Evolutionary conservation across 2,797 vertebrate species (phyloP), one percentile per base, ranked within the genome.

Genomic region (Discoglossus pictus): DNA sequence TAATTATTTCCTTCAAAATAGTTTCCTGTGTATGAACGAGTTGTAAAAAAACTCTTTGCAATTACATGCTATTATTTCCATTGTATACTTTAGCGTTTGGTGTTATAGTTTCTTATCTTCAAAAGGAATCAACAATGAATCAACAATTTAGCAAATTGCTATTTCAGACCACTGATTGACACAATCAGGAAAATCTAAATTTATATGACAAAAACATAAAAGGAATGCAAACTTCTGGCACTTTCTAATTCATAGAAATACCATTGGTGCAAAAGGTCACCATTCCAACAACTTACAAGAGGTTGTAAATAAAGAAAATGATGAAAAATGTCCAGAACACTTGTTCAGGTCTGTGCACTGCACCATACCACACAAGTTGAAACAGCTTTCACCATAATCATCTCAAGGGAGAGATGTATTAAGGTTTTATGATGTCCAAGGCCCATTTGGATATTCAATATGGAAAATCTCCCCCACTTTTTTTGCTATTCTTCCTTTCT

Each of bases 1-100:
- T 86, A 86, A 89, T 89, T 85, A 80, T 83, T 89, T 88, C 85
- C 85, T 89, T 84, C 82, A 86, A 84, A 72, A 86, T 76, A 68
- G 76, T 81, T 85, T 82, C 78, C 79, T 80, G 80, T 82, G 53
- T 88, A 89, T 82, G 81, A 71, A 86, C 83, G 86, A 73, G 61
- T 75, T 78, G 75, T 74, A 86, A 86, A 82, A n/a, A 78, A 86
- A 77, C 79, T 78, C 72, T 81, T 76, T 81, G 76, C 78, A 82
- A 74, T 74, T 71, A 71, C 27, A 71, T 46, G 20, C 44, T 59
- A 64, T 65, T 71, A 58, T 59, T 25, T 61, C 20, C 27, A 63
- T 56, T 54, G 42, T 52, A 31, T 50, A 59, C 36, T 50, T 52
- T 39, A 59, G 50, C 34, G 52, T 51, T 59, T 64, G 36, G 36